A percentile compares a stretch with the other conserved stretches of the same genome.
Evolutionary conservation across 2,113 vertebrate species (phyloP).

Genomic region (Aspiorhynchus laticeps): DNA sequence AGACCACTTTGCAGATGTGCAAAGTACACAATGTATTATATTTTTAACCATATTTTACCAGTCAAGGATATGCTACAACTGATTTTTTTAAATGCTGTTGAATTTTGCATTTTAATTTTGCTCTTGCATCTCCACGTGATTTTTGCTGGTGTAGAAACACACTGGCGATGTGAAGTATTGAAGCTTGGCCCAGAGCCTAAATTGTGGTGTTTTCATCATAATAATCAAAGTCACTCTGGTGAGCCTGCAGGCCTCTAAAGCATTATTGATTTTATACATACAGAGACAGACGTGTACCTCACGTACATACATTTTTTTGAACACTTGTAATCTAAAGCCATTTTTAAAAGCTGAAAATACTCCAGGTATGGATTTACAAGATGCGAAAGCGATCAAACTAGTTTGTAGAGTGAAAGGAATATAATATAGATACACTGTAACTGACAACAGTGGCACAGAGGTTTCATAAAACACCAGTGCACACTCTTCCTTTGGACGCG

Average conservation of each 20-base stretch:
- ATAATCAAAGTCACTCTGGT: background rate
- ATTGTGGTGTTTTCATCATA: background rate
- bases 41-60: background rate
- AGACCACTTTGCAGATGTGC: background rate
- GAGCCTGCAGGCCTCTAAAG: background rate
- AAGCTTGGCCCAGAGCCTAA: background rate
- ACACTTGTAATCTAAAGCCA: background rate
- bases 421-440: background rate
- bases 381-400: background rate
- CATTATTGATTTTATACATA: background rate
- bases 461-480: conserved; percentile 34
- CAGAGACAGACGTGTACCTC: background rate
- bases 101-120: background rate
- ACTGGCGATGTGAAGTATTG: background rate
- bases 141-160: background rate
- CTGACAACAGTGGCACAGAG: conserved; percentile 6
- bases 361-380: background rate
- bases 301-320: background rate
- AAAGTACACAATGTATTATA: background rate
- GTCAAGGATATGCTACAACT: background rate
- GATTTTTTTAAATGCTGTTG: background rate
- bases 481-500: conserved; percentile 11
- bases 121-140: background rate
- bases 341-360: background rate
- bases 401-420: background rate